Evolutionary conservation across 2,113 vertebrate species (phyloP).

Genomic region (Brachyhypopomus gauderio): DNA sequence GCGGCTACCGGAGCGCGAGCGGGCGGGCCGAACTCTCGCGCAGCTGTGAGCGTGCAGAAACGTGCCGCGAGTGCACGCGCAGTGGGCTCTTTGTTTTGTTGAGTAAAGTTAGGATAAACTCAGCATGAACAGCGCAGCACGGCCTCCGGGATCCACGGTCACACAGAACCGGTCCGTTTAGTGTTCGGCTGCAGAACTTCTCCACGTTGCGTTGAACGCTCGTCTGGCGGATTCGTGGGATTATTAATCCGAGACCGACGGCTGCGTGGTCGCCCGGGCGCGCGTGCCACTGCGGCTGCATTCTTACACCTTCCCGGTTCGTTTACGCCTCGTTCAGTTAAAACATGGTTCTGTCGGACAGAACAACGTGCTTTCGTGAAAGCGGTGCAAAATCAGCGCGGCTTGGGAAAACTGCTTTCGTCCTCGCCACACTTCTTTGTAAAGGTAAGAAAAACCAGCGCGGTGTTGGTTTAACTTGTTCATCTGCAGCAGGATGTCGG

Average conservation of each 20-base stretch:
- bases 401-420: neutral
- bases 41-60: neutral
- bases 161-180: neutral
- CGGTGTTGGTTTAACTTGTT: neutral
- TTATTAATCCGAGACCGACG: neutral
- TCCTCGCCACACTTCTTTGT: slow-evolving; percentile 18
- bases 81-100: neutral
- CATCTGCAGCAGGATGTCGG: neutral
- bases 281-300: neutral
- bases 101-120: slow-evolving; percentile 16
- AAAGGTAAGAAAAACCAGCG: slow-evolving; percentile 23
- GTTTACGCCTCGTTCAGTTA: neutral
- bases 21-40: no score
- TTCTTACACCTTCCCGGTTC: neutral
- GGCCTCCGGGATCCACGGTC: slow-evolving; percentile 3
- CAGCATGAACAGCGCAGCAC: neutral
- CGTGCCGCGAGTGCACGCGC: neutral
- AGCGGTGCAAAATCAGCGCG: neutral
- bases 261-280: neutral
- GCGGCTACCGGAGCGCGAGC: no score
- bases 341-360: neutral
- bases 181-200: neutral
- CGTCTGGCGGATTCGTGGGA: neutral
- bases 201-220: neutral
- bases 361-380: neutral